These are phyloP conservation scores for Chiridota heheva DNA, from an alignment of 35 echinoderm and acorn worm genomes.

Conservation along the genomic window DNA sequence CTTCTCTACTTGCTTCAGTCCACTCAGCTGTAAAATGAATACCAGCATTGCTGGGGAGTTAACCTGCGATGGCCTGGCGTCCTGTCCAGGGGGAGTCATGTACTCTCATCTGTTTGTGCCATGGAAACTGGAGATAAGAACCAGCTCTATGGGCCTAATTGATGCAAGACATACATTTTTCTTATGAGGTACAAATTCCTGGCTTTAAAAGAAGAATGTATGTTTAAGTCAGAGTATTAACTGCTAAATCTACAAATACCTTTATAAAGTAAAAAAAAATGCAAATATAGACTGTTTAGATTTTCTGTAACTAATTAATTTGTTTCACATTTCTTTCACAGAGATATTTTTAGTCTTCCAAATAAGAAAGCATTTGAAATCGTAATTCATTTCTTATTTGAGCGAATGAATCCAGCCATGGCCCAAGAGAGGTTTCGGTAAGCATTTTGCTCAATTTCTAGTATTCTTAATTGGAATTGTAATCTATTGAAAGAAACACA, in stretches of 20 bases:
- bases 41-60: too few relatives aligned
- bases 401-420: constrained; percentile 66
- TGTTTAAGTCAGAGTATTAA: neutral
- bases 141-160: neutral
- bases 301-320: neutral
- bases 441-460: constrained; percentile 4
- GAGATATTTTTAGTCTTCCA: constrained; percentile 91
- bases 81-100: too few relatives aligned
- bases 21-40: too few relatives aligned
- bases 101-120: too few relatives aligned
- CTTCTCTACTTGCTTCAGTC: too few relatives aligned
- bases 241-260: neutral
- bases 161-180: neutral
- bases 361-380: constrained; percentile 99
- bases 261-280: neutral
- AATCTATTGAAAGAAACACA: neutral
- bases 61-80: too few relatives aligned
- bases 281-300: neutral
- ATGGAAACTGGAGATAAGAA: too few relatives aligned
- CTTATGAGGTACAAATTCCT: neutral
- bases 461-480: neutral
- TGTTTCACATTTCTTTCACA: constrained; percentile 15
- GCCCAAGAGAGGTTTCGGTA: constrained; percentile 90
- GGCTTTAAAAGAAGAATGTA: neutral
- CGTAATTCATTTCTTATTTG: constrained; percentile 89